Percentiles rank a stretch among this genome's conserved stretches.
Evolutionary conservation across 2,113 vertebrate species (phyloP).

Genomic region (Entomyzon cyanotis): DNA sequence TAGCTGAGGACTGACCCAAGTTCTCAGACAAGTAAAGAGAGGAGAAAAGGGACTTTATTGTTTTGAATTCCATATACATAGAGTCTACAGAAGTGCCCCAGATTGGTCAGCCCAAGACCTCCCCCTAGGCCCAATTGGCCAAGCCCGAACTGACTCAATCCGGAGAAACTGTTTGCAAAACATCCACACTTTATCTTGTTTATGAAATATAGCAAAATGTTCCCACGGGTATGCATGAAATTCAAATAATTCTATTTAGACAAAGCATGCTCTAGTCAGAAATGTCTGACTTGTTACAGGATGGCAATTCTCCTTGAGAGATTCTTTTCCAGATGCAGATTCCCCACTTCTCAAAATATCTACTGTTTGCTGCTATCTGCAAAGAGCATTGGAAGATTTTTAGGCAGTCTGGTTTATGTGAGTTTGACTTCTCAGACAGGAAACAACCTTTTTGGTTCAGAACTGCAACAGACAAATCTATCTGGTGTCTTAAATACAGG

Average conservation of each 20-base stretch:
- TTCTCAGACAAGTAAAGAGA: no score
- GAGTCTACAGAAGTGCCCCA: no score
- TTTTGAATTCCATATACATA: no score
- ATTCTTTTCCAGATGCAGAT: neutral
- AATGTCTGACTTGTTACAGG: neutral
- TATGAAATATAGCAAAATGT: no score
- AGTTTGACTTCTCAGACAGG: neutral
- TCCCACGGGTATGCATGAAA: conserved; percentile 36
- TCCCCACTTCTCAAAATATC: neutral
- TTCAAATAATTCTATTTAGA: conserved; percentile 31
- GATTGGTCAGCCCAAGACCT: no score
- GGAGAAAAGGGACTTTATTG: no score
- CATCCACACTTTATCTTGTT: no score
- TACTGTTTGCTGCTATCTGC: neutral
- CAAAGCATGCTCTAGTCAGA: neutral
- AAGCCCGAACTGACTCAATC: no score
- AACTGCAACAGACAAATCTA: neutral
- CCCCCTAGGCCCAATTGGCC: no score
- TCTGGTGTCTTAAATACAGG: neutral
- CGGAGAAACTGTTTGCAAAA: no score
- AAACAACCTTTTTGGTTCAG: neutral
- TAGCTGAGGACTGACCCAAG: no score
- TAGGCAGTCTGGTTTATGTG: neutral
- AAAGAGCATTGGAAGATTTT: neutral
- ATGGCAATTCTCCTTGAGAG: neutral